Evolutionary conservation across 1,140 invertebrate species (phyloP).

Genomic region (Bombyx mandarina): DNA sequence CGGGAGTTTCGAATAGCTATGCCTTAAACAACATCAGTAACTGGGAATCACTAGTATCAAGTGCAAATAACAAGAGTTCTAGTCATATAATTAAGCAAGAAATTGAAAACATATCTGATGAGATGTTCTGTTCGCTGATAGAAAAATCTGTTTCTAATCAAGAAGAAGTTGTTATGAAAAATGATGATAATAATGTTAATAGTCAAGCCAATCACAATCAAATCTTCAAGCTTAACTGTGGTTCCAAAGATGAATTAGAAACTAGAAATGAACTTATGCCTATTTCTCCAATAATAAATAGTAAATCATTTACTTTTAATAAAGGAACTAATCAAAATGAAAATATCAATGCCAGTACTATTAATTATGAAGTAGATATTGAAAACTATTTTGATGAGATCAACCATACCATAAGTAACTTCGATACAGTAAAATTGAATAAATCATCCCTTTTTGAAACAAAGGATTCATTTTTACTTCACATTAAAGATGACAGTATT

Average conservation of each 20-base stretch:
- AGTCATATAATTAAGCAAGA: constrained; percentile 12
- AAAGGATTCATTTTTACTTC: constrained; percentile 49
- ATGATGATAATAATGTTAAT: no score
- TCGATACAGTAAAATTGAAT: constrained; percentile 24
- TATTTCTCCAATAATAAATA: constrained; percentile 1
- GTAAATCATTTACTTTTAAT: neutral
- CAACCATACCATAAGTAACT: constrained; percentile 39
- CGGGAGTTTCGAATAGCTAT: constrained; percentile 25
- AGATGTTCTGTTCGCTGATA: constrained; percentile 35
- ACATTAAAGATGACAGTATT: constrained; percentile 37
- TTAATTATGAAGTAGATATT: constrained; percentile 31
- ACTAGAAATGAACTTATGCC: neutral
- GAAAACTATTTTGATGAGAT: constrained; percentile 40
- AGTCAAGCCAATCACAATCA: no score
- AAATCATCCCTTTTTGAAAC: constrained; percentile 38
- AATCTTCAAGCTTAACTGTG: neutral
- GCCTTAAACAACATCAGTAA: constrained; percentile 2
- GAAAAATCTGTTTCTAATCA: constrained; percentile 17
- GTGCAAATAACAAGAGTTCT: constrained; percentile 18
- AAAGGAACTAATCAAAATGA: neutral
- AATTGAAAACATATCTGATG: constrained; percentile 29
- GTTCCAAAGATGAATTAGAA: neutral
- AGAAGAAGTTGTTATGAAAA: neutral
- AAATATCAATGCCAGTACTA: neutral
- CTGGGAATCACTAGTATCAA: constrained; percentile 33